Evolutionary conservation across 2,888 invertebrate species (phyloP).

Genomic region (Lapara coniferarum): DNA sequence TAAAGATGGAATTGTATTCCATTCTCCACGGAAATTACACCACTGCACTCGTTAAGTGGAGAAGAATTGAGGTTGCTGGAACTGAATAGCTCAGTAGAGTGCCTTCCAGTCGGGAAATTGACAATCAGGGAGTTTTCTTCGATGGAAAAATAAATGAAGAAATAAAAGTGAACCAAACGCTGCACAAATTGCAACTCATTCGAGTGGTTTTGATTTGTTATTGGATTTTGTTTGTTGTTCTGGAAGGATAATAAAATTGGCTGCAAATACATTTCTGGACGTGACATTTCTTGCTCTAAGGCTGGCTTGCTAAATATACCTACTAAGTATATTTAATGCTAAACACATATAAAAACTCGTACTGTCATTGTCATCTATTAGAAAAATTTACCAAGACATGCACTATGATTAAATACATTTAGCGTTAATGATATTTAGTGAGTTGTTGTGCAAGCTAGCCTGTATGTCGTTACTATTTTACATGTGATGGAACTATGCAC

Average conservation of each 20-base stretch:
- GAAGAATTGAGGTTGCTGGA: conserved; percentile 21
- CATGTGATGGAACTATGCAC: too few relatives aligned
- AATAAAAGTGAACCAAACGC: conserved; percentile 8
- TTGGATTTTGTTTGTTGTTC: not conserved
- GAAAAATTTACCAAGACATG: too few relatives aligned
- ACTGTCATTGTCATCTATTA: too few relatives aligned
- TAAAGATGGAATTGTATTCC: conserved; percentile 8
- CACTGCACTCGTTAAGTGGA: conserved; percentile 25
- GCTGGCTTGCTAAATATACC: too few relatives aligned
- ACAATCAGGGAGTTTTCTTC: conserved; percentile 20
- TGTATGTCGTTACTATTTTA: too few relatives aligned
- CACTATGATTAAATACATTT: too few relatives aligned
- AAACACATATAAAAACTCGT: too few relatives aligned
- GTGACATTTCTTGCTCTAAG: too few relatives aligned
- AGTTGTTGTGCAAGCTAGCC: too few relatives aligned
- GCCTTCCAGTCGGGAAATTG: conserved; percentile 24
- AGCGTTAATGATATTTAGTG: too few relatives aligned
- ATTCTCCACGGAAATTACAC: conserved; percentile 23
- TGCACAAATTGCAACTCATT: not conserved
- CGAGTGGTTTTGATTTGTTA: conserved; percentile 8
- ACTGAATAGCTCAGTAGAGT: conserved; percentile 17
- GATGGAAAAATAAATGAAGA: conserved; percentile 15
- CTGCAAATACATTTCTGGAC: too few relatives aligned
- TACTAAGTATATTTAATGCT: too few relatives aligned
- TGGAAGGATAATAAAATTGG: not conserved